Percentiles rank a stretch among this genome's conserved stretches.
phyloP scores from a whole-genome alignment of 2,888 invertebrate species.

The Drosophila gaucha region DNA sequence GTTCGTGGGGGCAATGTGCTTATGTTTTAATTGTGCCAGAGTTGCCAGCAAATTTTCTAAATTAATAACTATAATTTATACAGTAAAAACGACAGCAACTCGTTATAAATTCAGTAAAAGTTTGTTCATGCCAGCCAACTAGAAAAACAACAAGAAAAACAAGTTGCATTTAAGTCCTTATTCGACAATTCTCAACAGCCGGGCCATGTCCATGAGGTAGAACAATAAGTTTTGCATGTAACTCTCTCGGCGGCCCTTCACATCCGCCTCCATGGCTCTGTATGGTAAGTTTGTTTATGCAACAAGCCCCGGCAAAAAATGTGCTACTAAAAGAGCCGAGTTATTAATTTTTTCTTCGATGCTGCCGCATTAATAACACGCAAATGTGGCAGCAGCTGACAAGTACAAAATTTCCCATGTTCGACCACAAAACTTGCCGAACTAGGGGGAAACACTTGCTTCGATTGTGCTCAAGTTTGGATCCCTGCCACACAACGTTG shows the following conservation, averaged over 20 bases:
- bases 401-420: constrained; percentile 56
- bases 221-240: constrained; percentile 20
- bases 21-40: constrained; percentile 45
- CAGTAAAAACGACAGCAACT: constrained; percentile 43
- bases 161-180: constrained; percentile 27
- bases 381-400: constrained; percentile 75
- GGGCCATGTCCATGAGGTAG: constrained; percentile 7
- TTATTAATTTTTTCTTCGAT: constrained; percentile 46
- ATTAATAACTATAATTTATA: constrained; percentile 69
- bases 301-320: constrained; percentile 9
- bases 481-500: background rate
- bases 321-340: constrained; percentile 18
- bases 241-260: constrained; percentile 4
- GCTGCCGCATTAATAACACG: constrained; percentile 41
- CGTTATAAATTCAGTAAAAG: constrained; percentile 56
- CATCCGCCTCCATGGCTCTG: constrained; percentile 1
- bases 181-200: constrained; percentile 27
- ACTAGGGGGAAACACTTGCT: constrained; percentile 5
- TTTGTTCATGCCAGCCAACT: constrained; percentile 27
- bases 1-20: constrained; percentile 4
- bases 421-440: constrained; percentile 13
- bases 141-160: constrained; percentile 14
- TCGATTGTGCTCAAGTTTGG: constrained; percentile 24
- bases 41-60: constrained; percentile 45
- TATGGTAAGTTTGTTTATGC: constrained; percentile 23